These are phyloP conservation scores for Eurytoma californica DNA, from an alignment of 2,888 invertebrate genomes.

Conservation along the genomic window DNA sequence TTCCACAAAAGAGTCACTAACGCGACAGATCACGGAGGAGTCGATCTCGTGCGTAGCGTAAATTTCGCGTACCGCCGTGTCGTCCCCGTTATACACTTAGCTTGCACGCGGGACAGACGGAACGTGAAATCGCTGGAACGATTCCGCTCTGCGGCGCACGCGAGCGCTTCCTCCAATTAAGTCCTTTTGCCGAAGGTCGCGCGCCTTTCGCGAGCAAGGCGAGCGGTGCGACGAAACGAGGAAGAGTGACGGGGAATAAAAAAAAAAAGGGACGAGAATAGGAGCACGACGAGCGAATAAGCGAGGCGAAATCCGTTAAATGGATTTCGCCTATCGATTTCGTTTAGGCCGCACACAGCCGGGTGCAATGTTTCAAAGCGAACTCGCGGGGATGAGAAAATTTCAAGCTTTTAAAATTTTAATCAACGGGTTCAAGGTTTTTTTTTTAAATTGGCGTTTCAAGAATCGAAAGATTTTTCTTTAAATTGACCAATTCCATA, in stretches of 20 bases:
- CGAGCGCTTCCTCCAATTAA: conserved; percentile 44
- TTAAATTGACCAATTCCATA: too few relatives aligned
- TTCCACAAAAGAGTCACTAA: too few relatives aligned
- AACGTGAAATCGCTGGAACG: conserved; percentile 7
- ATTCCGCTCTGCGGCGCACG: background rate
- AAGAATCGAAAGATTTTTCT: too few relatives aligned
- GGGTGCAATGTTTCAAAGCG: background rate
- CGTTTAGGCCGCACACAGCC: background rate
- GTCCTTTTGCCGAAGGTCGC: conserved; percentile 32
- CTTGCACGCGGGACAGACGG: background rate
- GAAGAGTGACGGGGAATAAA: background rate
- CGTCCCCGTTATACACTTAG: conserved; percentile 28
- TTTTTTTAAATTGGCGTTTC: too few relatives aligned
- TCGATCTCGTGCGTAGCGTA: conserved; percentile 9
- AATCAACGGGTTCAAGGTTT: too few relatives aligned
- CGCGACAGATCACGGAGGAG: too few relatives aligned
- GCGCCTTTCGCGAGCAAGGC: background rate
- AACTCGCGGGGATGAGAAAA: too few relatives aligned
- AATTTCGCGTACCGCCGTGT: conserved; percentile 11
- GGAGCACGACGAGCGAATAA: background rate
- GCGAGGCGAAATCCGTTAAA: conserved; percentile 8
- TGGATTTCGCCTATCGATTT: conserved; percentile 24
- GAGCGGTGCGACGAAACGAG: background rate
- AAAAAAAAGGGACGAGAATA: background rate
- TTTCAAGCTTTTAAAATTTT: too few relatives aligned